A percentile compares a stretch with the other conserved stretches of the same genome.
Evolutionary conservation across 2,797 vertebrate genomes (phyloP).

Genomic region (Chrysocyon brachyurus): DNA sequence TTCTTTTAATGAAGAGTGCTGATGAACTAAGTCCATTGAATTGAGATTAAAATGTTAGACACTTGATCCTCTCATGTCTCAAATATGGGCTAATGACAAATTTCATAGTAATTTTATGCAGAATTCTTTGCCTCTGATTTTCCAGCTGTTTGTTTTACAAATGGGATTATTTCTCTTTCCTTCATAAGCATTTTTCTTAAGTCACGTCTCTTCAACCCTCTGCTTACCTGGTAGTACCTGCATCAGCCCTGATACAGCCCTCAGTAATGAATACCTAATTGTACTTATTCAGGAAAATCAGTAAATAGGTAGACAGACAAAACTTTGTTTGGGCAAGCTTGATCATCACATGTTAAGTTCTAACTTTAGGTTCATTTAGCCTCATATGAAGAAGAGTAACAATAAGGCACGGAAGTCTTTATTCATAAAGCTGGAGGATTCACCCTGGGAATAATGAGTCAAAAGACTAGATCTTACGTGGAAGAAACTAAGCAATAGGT

Average conservation of each 20-base stretch:
- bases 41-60: conserved; percentile 56
- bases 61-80: conserved; percentile 24
- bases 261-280: neutral
- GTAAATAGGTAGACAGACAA: neutral
- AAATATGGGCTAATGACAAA: neutral
- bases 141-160: neutral
- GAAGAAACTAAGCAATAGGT: conserved; percentile 65
- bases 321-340: neutral
- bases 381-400: conserved; percentile 17
- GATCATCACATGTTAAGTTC: neutral
- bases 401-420: conserved; percentile 22
- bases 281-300: neutral
- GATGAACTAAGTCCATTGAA: conserved; percentile 11
- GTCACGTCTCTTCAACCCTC: neutral
- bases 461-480: conserved; percentile 52
- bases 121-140: conserved; percentile 36
- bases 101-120: conserved; percentile 41
- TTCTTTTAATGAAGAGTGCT: neutral
- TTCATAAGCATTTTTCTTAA: conserved; percentile 26
- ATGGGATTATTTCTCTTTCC: neutral
- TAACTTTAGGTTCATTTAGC: conserved; percentile 34
- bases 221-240: neutral
- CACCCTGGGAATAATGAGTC: conserved; percentile 8
- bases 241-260: neutral
- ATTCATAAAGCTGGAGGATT: conserved; percentile 56